These are phyloP conservation scores for Trochalopteron elliotii DNA, from an alignment of 2,113 vertebrate genomes.

Conservation along the genomic window DNA sequence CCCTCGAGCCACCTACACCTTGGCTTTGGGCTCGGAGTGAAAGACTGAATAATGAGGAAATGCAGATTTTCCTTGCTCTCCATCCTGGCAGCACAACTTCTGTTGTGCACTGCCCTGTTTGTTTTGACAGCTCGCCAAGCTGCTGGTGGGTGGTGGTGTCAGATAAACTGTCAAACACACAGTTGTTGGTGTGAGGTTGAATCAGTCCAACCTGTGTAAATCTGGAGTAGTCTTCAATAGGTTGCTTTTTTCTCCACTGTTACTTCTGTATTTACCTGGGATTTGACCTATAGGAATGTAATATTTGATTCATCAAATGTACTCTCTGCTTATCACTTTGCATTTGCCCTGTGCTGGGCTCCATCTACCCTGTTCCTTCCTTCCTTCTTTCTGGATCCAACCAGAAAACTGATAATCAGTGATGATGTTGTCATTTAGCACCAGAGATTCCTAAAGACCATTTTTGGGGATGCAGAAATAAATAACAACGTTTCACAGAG, in stretches of 20 bases:
- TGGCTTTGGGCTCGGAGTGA: not conserved
- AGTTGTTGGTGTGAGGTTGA: not conserved
- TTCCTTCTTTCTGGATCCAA: not conserved
- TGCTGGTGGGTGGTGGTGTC: slow-evolving; percentile 12
- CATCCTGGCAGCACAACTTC: not conserved
- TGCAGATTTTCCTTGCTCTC: not conserved
- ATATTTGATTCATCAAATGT: not conserved
- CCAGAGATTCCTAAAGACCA: not conserved
- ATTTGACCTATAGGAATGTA: not conserved
- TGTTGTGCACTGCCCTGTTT: not conserved
- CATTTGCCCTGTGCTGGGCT: not conserved
- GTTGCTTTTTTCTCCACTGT: not conserved
- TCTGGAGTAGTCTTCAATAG: not conserved
- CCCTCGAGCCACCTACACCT: not conserved
- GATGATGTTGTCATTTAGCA: not conserved
- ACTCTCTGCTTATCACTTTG: not conserved
- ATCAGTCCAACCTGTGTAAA: not conserved
- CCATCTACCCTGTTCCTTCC: rapidly evolving
- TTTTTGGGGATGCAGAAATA: not conserved
- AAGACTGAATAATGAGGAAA: not conserved
- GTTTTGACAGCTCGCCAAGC: slow-evolving; percentile 13
- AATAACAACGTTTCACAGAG: not conserved
- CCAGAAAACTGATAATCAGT: not conserved
- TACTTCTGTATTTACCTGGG: not conserved
- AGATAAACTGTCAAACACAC: slow-evolving; percentile 26